Base-by-base conservation (phyloP, 92 coral and sea anemone species). In the Siderastrea radians region DNA sequence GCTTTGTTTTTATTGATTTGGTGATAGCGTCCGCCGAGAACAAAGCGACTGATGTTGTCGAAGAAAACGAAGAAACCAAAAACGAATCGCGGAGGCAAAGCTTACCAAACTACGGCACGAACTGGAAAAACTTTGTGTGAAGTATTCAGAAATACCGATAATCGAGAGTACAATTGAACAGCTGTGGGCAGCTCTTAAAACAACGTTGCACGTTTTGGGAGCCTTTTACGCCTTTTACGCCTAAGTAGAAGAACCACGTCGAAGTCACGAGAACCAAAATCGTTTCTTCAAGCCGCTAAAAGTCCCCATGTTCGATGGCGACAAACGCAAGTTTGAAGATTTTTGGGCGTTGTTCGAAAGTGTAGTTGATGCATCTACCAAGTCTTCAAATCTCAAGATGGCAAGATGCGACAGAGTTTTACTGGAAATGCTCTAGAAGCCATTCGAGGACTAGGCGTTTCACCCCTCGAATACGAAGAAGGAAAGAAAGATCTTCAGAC, bases 271-370 rank as follows among this genome's bases (percentile, higher is more conserved):
- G 3, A n/a, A 54, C 68, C 68, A 52, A 76, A 57, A 11, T 52
- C 81, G 66, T 10, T 76, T 57, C 49, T 74, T 79, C 68, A 85
- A 84, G 78, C 79, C 91, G 58, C 58, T 93, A 10, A 72, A 81
- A 52, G 84, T 93, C 26, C 93, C 92, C 3, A 59, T 3, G 12
- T 93, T 83, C 54, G 69, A 65, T 68, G 92, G 94, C 9, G 82
- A 91, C 84, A 93, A 91, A 52, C 55, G 84, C 12, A 79, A 80
- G 75, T 93, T 93, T 81, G 94, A 93, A 78, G 94, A 91, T 43
- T 93, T 75, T 78, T 90, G 94, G 89, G 78, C 75, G 17, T 73
- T 91, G 13, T 93, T 93, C 76, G 50, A 45, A 48, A 93, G 94
- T 64, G 74, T 93, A 49, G 92, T 93, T 1, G 92, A 93, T 72